A percentile compares a stretch with the other conserved stretches of the same genome.
phyloP scores from a whole-genome alignment of 2,888 invertebrate species.

The Drosophila demipolita region DNA sequence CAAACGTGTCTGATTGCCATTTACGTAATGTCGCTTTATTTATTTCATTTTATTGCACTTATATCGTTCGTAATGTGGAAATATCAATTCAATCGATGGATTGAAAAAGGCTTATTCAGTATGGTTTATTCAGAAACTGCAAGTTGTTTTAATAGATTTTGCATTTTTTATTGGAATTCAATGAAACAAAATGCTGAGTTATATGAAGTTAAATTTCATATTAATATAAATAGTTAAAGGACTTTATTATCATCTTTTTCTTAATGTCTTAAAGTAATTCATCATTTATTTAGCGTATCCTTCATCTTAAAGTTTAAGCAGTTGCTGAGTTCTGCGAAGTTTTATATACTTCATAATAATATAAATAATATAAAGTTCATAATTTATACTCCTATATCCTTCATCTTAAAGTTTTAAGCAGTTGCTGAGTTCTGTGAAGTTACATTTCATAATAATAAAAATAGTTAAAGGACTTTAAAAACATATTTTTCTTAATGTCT shows the following conservation, averaged over 20 bases:
- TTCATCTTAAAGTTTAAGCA: too few species aligned
- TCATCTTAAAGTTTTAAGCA: too few species aligned
- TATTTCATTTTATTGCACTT: conserved; percentile 67
- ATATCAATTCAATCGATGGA: conserved; percentile 44
- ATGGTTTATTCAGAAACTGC: background rate
- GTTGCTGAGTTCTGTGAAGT: too few species aligned
- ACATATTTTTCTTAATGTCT: background rate
- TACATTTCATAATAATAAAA: too few species aligned
- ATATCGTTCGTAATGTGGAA: conserved; percentile 37
- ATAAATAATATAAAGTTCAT: too few species aligned
- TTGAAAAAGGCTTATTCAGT: background rate
- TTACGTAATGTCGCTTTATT: conserved; percentile 64
- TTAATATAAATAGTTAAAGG: background rate
- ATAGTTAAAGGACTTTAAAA: background rate
- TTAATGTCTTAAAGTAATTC: too few species aligned
- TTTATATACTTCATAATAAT: background rate
- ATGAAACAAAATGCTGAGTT: background rate
- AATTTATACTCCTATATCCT: too few species aligned
- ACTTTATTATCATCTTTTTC: too few species aligned
- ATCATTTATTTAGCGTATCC: too few species aligned
- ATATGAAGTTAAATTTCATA: background rate
- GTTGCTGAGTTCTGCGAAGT: background rate
- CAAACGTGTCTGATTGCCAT: conserved; percentile 76
- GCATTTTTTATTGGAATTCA: background rate
- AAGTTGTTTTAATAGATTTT: too few species aligned